Conservation (phyloP, 2,797 vertebrate species). For the Gallirallus australis region DNA sequence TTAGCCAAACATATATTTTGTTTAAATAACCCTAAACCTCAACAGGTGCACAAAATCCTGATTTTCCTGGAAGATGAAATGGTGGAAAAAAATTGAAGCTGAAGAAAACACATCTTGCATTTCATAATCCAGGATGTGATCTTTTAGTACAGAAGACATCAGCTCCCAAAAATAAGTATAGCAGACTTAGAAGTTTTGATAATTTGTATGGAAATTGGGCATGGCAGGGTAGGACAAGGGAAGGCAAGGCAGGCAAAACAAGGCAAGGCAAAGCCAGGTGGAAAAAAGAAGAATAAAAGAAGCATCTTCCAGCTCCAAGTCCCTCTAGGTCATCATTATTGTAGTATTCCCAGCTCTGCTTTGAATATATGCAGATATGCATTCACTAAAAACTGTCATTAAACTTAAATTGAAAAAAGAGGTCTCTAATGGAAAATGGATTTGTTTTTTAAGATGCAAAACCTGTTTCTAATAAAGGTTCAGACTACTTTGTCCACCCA, state of each 20-base stretch:
- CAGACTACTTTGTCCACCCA: neutral
- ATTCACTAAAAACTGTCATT: neutral
- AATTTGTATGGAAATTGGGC: neutral
- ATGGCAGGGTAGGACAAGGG: too few species aligned
- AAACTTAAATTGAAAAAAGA: neutral
- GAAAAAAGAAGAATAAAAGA: neutral
- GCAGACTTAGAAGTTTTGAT: neutral
- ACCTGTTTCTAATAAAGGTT: neutral
- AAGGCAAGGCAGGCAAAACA: too few species aligned
- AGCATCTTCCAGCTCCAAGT: neutral
- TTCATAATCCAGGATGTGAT: neutral
- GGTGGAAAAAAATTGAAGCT: neutral
- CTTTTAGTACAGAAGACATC: neutral
- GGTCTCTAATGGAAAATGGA: neutral
- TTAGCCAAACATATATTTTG: neutral
- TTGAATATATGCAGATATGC: neutral
- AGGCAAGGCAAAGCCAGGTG: too few species aligned
- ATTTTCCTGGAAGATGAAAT: neutral
- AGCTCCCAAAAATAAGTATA: neutral
- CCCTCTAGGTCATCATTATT: neutral
- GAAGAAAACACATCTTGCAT: neutral
- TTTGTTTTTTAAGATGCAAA: neutral
- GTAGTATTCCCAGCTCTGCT: neutral
- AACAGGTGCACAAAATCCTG: accelerated
- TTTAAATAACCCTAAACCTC: neutral